Evolutionary conservation across 2,797 vertebrate species (phyloP), one percentile per base, ranked within the genome.

Genomic region (Anolis apletophallus): DNA sequence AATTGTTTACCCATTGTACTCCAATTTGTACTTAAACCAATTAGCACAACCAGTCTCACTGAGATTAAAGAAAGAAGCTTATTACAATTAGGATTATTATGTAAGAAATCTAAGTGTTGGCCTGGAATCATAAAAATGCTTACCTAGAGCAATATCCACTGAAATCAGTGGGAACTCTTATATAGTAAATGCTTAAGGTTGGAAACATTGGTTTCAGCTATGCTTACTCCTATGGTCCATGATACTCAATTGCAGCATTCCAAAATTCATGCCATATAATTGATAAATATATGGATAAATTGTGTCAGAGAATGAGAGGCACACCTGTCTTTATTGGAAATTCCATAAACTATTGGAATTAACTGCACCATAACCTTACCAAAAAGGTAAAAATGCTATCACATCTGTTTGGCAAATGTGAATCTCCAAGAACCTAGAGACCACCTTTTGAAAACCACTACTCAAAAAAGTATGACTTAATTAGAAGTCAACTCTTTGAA

Each of bases 51-150:
- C 40, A 88, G 55, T 29, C 83, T 93, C 78, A 94, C 34, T 67
- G 91, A 95, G 91, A 93, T 96, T 92, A 93, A 0, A 91, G 83
- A 93, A 95, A 95, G 93, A 96, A 96, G 90, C 91, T 90, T 64
- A 91, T 95, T 95, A 94, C 12, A 91, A 90, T 89, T 84, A 64
- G 94, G 93, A 94, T 95, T 93, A 95, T 90, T 85, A 34, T 88
- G 87, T 34, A 92, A 88, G 91, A 95, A 92, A 93, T 92, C 90
- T 94, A 94, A 94, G 91, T 87, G 84, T 91, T 57, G 17, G 17
- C 23, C 40, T 54, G 32, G 40, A 73, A 79, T 83, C 12, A 54
- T 77, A 69, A 69, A 36, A 77, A 76, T 11, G 75, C 9, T 64
- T 46, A 57, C 36, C 59, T 55, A 34, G 64, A 76, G 10, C 13